phyloP scores from a whole-genome alignment of 1,140 invertebrate genomes.

The Drosophila littoralis region DNA sequence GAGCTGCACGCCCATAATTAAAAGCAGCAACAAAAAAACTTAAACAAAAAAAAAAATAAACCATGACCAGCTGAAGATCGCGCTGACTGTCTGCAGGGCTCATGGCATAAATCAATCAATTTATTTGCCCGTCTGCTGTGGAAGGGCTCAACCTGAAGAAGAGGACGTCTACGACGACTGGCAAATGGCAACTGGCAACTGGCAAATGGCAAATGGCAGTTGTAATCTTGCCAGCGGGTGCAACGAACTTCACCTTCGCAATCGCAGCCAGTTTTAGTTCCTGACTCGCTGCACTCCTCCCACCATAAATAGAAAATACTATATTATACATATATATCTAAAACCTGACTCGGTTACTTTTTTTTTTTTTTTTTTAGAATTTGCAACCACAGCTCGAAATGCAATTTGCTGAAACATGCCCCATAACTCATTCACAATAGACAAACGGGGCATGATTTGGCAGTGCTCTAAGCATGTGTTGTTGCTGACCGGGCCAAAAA shows the following conservation, averaged over 20 bases:
- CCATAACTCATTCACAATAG: conserved; percentile 70
- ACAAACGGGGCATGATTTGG: conserved; percentile 46
- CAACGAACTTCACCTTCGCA: conserved; percentile 66
- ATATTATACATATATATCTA: background rate
- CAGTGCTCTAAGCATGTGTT: conserved; percentile 30
- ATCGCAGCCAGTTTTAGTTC: conserved; percentile 56
- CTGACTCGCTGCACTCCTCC: conserved; percentile 44
- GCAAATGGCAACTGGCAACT: conserved; percentile 9
- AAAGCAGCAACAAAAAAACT: conserved; percentile 62
- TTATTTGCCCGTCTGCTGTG: conserved; percentile 61
- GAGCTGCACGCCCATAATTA: conserved; percentile 77
- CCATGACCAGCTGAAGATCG: conserved; percentile 46
- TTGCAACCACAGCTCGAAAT: conserved; percentile 13
- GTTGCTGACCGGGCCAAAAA: conserved; percentile 16
- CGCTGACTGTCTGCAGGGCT: conserved; percentile 47
- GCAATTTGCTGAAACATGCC: conserved; percentile 73
- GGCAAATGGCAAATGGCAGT: conserved; percentile 29
- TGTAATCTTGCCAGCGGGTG: conserved; percentile 50
- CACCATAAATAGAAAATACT: conserved; percentile 18
- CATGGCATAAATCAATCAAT: conserved; percentile 78
- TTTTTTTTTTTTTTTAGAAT: conserved; percentile 30
- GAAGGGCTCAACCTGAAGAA: conserved; percentile 9
- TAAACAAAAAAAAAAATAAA: conserved; percentile 14
- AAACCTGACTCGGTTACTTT: conserved; percentile 31
- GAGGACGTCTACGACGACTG: conserved; percentile 6